Evolutionary conservation across 2,113 vertebrate species (phyloP), one percentile per base, ranked within the genome.

Genomic region (Theristicus caerulescens): DNA sequence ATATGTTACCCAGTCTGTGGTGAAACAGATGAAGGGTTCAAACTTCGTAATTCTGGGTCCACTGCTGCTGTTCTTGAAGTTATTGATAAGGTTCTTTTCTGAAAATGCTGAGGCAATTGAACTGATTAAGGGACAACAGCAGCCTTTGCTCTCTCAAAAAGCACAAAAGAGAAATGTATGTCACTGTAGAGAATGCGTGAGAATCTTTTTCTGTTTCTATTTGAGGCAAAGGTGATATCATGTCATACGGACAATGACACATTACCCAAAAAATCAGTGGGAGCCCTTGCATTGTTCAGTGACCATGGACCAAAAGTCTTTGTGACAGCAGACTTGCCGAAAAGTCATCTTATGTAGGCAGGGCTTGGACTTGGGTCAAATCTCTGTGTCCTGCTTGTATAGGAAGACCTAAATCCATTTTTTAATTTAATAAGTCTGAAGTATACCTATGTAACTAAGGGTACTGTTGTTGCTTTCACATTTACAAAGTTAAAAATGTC

Each of bases 1-100:
- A 8, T 0, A 0, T 42, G 2, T 47, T 80, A 8, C 9, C 7
- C 25, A 6, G 4, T 79, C 40, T 76, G 40, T 62, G 54, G 20
- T 71, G 16, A 51, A 42, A 29, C n/a, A 62, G 32, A 5, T 73
- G 59, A 51, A 85, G 29, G 34, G 9, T 76, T 91, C 44, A 49
- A 18, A 36, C 57, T 44, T 38, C 6, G 3, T 57, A 34, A 16
- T 84, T 78, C 25, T 52, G 55, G 10, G 29, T 70, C 47, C 20
- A 6, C 36, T 40, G 38, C 32, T 69, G 1, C 55, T 70, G 16
- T 58, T 67, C 18, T 26, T 74, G 38, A 73, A 55, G 11, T 69
- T 74, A 21, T 2, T 62, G 25, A 16, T 51, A 11, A 93, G 87
- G 31, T 36, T 5, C 25, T 85, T 52, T 38, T 64, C 52, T 72